phyloP scores from a whole-genome alignment of 2,113 vertebrate species.

The Chaetops frenatus region DNA sequence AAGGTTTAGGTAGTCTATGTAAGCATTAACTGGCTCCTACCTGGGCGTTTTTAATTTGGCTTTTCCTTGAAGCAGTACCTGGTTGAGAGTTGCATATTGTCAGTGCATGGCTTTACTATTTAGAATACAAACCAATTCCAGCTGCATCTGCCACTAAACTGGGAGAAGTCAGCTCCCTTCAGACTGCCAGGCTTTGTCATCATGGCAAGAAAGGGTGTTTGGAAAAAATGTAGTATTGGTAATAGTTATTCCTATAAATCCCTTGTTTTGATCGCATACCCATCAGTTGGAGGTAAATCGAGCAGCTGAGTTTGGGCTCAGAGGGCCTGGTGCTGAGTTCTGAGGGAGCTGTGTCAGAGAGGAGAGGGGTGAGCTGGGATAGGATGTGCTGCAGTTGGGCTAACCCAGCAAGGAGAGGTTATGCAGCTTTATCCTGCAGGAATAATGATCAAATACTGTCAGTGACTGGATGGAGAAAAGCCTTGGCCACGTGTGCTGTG shows the following conservation, averaged over 20 bases:
- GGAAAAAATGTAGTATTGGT: neutral
- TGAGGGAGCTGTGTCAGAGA: neutral
- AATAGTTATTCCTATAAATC: neutral
- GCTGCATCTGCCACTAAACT: neutral
- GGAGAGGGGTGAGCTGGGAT: neutral
- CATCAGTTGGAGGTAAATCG: fast-evolving
- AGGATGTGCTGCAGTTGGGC: neutral
- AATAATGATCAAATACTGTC: fast-evolving
- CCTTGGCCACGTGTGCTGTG: fast-evolving
- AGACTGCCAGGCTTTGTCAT: neutral
- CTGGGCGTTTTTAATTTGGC: neutral
- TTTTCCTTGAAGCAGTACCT: neutral
- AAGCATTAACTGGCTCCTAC: neutral
- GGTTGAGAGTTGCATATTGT: neutral
- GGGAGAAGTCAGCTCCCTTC: neutral
- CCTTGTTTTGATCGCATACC: neutral
- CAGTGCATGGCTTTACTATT: neutral
- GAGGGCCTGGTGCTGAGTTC: neutral
- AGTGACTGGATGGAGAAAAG: neutral
- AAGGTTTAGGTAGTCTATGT: neutral
- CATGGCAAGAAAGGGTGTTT: neutral
- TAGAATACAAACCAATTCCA: neutral
- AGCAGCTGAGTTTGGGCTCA: neutral
- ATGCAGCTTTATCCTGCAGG: neutral
- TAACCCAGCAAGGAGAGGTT: neutral